phyloP scores from a whole-genome alignment of 2,797 vertebrate genomes.

The Notolabrus celidotus region DNA sequence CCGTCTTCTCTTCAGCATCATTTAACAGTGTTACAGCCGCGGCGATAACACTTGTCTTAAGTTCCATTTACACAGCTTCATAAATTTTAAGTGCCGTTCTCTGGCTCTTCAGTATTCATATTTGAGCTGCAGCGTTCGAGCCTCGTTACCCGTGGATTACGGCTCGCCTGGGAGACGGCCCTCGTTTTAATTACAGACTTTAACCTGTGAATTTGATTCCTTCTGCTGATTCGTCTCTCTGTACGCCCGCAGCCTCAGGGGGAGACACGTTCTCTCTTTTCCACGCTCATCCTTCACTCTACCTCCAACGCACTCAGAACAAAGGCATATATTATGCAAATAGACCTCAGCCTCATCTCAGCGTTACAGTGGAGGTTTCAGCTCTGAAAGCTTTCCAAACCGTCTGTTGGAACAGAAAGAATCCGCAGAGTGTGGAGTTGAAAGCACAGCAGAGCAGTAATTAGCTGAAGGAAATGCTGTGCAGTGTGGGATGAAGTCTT shows the following conservation, averaged over 20 bases:
- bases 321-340: slow-evolving; percentile 83
- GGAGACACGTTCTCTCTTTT: slow-evolving; percentile 50
- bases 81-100: slow-evolving; percentile 74
- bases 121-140: slow-evolving; percentile 54
- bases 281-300: slow-evolving; percentile 58
- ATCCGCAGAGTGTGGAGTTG: slow-evolving; percentile 46
- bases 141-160: slow-evolving; percentile 76
- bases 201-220: slow-evolving; percentile 80
- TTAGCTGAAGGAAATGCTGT: slow-evolving; percentile 49
- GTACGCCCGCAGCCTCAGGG: slow-evolving; percentile 25
- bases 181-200: slow-evolving; percentile 82
- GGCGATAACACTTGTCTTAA: slow-evolving; percentile 72
- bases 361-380: slow-evolving; percentile 48
- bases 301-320: slow-evolving; percentile 66
- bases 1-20: slow-evolving; percentile 49
- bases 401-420: slow-evolving; percentile 30
- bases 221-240: slow-evolving; percentile 67
- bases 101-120: too few species aligned
- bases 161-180: slow-evolving; percentile 63
- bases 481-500: slow-evolving; percentile 35
- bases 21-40: slow-evolving; percentile 65
- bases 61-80: slow-evolving; percentile 67
- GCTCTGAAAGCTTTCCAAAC: slow-evolving; percentile 32
- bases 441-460: slow-evolving; percentile 48
- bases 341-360: slow-evolving; percentile 44